These are phyloP conservation scores for Acanthurus tractus DNA, from an alignment of 2,797 vertebrate species.

Conservation along the genomic window DNA sequence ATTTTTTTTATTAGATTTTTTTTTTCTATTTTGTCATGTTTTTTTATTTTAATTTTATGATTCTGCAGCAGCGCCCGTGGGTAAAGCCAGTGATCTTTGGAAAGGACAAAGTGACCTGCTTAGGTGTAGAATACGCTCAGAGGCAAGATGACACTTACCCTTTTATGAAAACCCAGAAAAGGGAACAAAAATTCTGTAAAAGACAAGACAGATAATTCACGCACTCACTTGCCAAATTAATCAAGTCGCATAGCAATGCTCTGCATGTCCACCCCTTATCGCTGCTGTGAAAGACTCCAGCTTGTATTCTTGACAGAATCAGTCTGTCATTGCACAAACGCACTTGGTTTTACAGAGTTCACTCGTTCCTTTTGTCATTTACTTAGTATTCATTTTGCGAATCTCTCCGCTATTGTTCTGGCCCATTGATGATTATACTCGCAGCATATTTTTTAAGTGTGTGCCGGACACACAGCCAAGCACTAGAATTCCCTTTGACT, in stretches of 20 bases:
- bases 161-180: conserved; percentile 63
- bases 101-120: conserved; percentile 74
- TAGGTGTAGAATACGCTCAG: conserved; percentile 62
- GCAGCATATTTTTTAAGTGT: conserved; percentile 52
- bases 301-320: conserved; percentile 77
- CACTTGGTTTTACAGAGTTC: conserved; percentile 74
- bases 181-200: conserved; percentile 66
- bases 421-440: conserved; percentile 62
- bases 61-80: conserved; percentile 16
- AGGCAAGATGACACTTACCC: conserved; percentile 66
- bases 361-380: conserved; percentile 72
- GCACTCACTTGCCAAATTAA: conserved; percentile 76
- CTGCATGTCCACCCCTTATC: conserved; percentile 69
- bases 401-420: conserved; percentile 48
- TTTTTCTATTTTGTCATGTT: not conserved
- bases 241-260: conserved; percentile 68
- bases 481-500: conserved; percentile 20
- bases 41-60: conserved; percentile 16
- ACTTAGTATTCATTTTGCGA: conserved; percentile 70
- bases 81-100: conserved; percentile 53
- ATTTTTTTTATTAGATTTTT: conserved; percentile 1
- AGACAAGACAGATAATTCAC: conserved; percentile 69
- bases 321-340: conserved; percentile 66
- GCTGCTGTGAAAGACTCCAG: conserved; percentile 75
- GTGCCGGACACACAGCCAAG: conserved; percentile 38